Evolutionary conservation across 2,797 vertebrate genomes (phyloP), one percentile per base, ranked within the genome.

Genomic region (Miopithecus talapoin): DNA sequence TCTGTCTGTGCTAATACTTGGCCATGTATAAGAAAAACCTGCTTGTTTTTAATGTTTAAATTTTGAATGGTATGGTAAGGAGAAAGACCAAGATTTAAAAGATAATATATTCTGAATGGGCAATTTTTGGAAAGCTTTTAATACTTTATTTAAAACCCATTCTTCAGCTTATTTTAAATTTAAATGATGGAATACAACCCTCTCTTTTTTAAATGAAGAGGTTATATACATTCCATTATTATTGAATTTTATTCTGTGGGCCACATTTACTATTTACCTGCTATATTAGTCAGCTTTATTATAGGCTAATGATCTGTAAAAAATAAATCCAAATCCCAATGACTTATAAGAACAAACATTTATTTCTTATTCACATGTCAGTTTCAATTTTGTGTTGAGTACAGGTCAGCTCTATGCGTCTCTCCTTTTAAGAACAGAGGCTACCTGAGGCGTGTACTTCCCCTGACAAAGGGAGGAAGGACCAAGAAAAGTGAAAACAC

Each of bases 1-100:
- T 93, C 61, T 93, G 8, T 81, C 72, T 79, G 1, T 86, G 57
- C 9, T 97, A 68, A 94, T 81, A 93, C 33, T 93, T 94, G 50
- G 1, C 30, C 33, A 50, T 87, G 13, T 86, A 24, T 81, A 93
- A 91, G 59, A 36, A 95, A 93, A 93, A 53, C 21, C 74, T 84
- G 2, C 12, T 92, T 93, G 41, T 26, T 94, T 88, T 88, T 83
- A 94, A 41, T 91, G 59, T 95, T 97, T 79, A 85, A 79, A 43
- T 75, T 80, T 2, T 94, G 36, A 93, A 61, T 90, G 22, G 3
- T 57, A 46, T 76, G 33, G 3, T 87, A 64, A 90, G n/a, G 28
- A 64, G 8, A 90, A 88, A 88, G 33, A 48, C 22, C 6, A 91
- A 46, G 17, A 48, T 74, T 85, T 30, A 70, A 91, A 95, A 87